Conservation (phyloP, 64 coral and sea anemone genomes). For the Acropora tenuis region DNA sequence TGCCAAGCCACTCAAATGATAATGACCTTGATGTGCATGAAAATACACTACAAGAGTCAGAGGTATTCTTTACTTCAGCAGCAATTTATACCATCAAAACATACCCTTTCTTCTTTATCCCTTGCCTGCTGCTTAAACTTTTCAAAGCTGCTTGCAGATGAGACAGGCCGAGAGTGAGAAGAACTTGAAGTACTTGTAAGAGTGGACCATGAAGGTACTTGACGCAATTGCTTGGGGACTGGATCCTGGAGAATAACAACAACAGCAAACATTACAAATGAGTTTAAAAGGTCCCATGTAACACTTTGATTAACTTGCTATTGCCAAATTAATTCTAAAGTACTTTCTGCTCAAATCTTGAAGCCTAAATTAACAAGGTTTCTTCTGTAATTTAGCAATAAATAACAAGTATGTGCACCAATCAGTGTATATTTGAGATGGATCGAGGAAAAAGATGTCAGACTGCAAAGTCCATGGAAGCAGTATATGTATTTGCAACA, state of each 20-base stretch:
- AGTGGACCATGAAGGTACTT: conserved; percentile 84
- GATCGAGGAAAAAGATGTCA: too few species aligned
- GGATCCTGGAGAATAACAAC: conserved; percentile 43
- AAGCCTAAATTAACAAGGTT: too few species aligned
- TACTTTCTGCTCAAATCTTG: too few species aligned
- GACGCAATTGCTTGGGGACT: conserved; percentile 68
- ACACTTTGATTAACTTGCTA: not conserved
- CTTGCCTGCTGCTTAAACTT: conserved; percentile 92
- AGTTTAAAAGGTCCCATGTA: not conserved
- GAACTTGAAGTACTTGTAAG: conserved; percentile 34
- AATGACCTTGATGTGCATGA: too few species aligned
- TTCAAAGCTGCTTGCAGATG: conserved; percentile 91
- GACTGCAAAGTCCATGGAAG: too few species aligned
- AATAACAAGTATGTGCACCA: too few species aligned
- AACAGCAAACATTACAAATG: not conserved
- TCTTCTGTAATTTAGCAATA: too few species aligned
- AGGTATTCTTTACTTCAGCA: not conserved
- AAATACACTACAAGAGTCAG: too few species aligned
- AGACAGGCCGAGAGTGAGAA: conserved; percentile 56
- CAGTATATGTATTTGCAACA: too few species aligned
- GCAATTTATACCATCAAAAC: not conserved
- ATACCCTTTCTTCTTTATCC: conserved; percentile 92
- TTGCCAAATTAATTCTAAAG: too few species aligned
- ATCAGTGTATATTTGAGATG: too few species aligned
- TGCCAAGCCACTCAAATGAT: too few species aligned